These are phyloP conservation scores for Ptychoptera contaminata DNA, from an alignment of 2,888 invertebrate species.

Conservation along the genomic window DNA sequence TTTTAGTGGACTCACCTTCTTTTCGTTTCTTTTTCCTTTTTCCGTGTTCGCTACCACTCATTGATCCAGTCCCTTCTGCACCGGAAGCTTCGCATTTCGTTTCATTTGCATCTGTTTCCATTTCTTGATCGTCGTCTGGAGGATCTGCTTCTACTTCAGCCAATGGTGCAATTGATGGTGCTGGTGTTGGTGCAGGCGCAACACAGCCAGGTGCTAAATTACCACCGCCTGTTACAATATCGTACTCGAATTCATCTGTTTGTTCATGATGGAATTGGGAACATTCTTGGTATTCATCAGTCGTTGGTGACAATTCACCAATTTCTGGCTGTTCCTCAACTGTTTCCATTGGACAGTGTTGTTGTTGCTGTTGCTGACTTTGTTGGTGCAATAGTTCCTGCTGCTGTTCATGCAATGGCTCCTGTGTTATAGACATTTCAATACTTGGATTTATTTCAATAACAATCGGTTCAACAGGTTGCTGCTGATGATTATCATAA, in stretches of 20 bases:
- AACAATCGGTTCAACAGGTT: background rate
- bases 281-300: constrained; percentile 29
- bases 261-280: constrained; percentile 18
- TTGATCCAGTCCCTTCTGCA: background rate
- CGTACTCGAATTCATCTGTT: constrained; percentile 21
- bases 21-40: background rate
- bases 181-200: constrained; percentile 28
- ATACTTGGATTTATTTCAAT: constrained; percentile 13
- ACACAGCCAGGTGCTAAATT: constrained; percentile 19
- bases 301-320: constrained; percentile 27
- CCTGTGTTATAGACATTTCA: constrained; percentile 4
- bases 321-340: background rate
- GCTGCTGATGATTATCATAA: too few species aligned
- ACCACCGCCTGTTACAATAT: constrained; percentile 21
- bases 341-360: background rate
- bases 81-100: background rate
- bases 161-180: constrained; percentile 41
- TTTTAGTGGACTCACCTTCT: constrained; percentile 11
- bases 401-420: constrained; percentile 7
- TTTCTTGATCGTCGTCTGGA: constrained; percentile 47
- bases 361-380: background rate
- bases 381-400: background rate
- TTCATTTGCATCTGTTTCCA: constrained; percentile 22
- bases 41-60: constrained; percentile 14
- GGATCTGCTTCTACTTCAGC: constrained; percentile 54